A percentile compares a stretch with the other conserved stretches of the same genome.
Evolutionary conservation across 2,113 vertebrate species (phyloP).

Genomic region (Zosterops japonicus): DNA sequence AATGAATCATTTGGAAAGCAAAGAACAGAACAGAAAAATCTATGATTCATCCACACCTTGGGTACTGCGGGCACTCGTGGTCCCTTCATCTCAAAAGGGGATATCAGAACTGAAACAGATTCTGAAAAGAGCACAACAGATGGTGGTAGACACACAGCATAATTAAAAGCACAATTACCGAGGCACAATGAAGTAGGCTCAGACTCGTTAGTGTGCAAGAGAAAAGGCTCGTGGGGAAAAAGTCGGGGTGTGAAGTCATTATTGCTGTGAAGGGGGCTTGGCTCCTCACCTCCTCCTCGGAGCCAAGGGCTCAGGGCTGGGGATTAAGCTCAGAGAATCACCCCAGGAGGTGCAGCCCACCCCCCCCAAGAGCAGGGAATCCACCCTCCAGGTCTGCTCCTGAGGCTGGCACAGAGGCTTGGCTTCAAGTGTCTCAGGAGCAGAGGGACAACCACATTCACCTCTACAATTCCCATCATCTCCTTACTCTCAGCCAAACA

Average conservation of each 20-base stretch:
- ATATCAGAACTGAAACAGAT: constrained; percentile 47
- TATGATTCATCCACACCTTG: constrained; percentile 61
- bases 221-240: background rate
- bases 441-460: background rate
- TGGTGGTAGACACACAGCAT: constrained; percentile 52
- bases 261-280: background rate
- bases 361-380: background rate
- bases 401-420: background rate
- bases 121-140: constrained; percentile 62
- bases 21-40: constrained; percentile 41
- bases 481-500: background rate
- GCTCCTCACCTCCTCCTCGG: background rate
- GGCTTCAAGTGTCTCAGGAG: background rate
- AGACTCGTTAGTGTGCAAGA: constrained; percentile 21
- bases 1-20: constrained; percentile 52
- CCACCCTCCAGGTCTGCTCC: background rate
- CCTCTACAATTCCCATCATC: background rate
- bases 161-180: constrained; percentile 50
- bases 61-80: constrained; percentile 6
- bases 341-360: background rate
- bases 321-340: background rate
- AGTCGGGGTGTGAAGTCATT: constrained; percentile 6
- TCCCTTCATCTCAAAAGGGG: constrained; percentile 58
- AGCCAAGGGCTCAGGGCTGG: background rate
- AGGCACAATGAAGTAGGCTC: constrained; percentile 36